Conservation (phyloP, 2,888 invertebrate species). For the Nomada hirtipes region DNA sequence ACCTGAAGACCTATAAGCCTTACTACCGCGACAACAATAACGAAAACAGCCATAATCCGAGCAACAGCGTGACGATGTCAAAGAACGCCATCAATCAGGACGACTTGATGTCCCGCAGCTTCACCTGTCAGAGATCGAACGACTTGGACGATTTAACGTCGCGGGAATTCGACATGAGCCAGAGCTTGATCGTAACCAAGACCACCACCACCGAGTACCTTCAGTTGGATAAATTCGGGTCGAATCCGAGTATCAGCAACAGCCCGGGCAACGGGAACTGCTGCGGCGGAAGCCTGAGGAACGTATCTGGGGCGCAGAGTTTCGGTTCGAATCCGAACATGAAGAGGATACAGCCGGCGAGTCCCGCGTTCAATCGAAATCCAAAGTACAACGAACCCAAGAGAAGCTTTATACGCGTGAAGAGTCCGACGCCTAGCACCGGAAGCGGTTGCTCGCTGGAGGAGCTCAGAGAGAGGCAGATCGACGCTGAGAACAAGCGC, state of each 20-base stretch:
- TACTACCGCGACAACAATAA: conserved; percentile 74
- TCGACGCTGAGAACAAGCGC: conserved; percentile 81
- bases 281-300: conserved; percentile 41
- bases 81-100: conserved; percentile 56
- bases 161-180: conserved; percentile 82
- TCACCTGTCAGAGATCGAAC: conserved; percentile 74
- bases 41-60: conserved; percentile 45
- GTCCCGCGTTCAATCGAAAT: conserved; percentile 86
- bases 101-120: conserved; percentile 78
- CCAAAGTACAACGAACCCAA: conserved; percentile 81
- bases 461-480: conserved; percentile 82
- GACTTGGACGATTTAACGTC: conserved; percentile 74
- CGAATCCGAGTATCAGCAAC: conserved; percentile 76
- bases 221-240: conserved; percentile 79
- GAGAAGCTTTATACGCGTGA: conserved; percentile 71
- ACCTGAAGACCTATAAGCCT: conserved; percentile 73
- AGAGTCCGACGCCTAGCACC: conserved; percentile 78
- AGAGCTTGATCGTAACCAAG: conserved; percentile 82
- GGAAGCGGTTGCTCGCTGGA: conserved; percentile 82
- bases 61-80: conserved; percentile 4
- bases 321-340: conserved; percentile 76
- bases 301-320: conserved; percentile 46
- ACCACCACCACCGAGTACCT: conserved; percentile 82
- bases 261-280: conserved; percentile 24
- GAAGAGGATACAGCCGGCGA: conserved; percentile 84